phyloP scores from a whole-genome alignment of 2,797 vertebrate genomes.

The Helostoma temminkii region DNA sequence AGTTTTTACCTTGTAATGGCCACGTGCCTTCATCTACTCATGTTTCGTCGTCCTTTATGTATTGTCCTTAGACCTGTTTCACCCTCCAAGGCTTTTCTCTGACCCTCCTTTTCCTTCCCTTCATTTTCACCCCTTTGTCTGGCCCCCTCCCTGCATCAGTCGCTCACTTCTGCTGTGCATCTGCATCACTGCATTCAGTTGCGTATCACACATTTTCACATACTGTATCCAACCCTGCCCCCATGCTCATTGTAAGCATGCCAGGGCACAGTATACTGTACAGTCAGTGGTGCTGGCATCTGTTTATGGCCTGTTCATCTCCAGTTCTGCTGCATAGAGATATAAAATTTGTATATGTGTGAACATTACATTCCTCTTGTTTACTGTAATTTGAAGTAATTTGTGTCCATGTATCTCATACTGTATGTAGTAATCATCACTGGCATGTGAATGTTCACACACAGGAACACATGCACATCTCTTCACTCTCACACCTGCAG shows the following conservation, averaged over 20 bases:
- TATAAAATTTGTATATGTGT: background rate
- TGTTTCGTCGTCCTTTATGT: slow-evolving; percentile 14
- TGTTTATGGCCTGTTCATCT: background rate
- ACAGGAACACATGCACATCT: slow-evolving; percentile 16
- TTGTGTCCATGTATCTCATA: background rate
- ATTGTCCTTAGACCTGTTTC: background rate
- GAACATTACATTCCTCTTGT: slow-evolving; percentile 3
- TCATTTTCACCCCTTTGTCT: slow-evolving; percentile 20
- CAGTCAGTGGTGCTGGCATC: slow-evolving; percentile 1
- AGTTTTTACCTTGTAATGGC: slow-evolving; percentile 17
- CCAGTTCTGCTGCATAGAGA: slow-evolving; percentile 6
- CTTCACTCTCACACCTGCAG: slow-evolving; percentile 36
- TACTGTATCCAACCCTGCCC: slow-evolving; percentile 14
- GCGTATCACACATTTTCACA: slow-evolving; percentile 13
- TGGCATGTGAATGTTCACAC: slow-evolving; percentile 2
- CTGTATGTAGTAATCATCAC: slow-evolving; percentile 11
- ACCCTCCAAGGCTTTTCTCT: background rate
- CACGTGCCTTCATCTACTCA: slow-evolving; percentile 10
- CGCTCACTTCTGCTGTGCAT: slow-evolving; percentile 13
- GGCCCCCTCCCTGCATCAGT: slow-evolving; percentile 12
- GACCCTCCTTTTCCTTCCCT: slow-evolving; percentile 8
- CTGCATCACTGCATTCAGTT: slow-evolving; percentile 4
- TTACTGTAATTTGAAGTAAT: slow-evolving; percentile 1
- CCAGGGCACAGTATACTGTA: slow-evolving; percentile 8
- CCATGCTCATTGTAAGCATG: slow-evolving; percentile 13